Evolutionary conservation across 1,140 invertebrate species (phyloP), one percentile per base, ranked within the genome.

Genomic region (Phocides pigmalion): DNA sequence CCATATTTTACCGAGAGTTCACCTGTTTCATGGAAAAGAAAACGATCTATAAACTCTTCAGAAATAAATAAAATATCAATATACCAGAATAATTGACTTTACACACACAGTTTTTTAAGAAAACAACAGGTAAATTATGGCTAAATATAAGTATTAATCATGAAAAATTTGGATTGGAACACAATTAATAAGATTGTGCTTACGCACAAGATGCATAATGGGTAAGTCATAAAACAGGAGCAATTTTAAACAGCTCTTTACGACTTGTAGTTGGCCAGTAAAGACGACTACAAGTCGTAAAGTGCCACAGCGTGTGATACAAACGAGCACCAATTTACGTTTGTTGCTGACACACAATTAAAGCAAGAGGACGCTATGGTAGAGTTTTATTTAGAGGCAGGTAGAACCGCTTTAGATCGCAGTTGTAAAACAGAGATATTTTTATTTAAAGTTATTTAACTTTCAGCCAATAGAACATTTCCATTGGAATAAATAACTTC

Each of bases 351-450:
- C 35, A n/a, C 14, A 39, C 12, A 39, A 39, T 39, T 35, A 39
- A 39, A 22, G 22, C 35, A 14, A 3, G n/a, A 39, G 35, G 35
- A 39, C 14, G 35, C 14, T 39, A 14, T 39, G 35, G 9, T 39
- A n/a, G 35, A 14, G 11, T 39, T 39, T 39, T 39, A 39, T 39
- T 39, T 39, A 32, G 28, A 32, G 35, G 35, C n/a, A 39, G 12
- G 14, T 39, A 39, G 4, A 3, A n/a, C 35, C 12, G n/a, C 14
- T 39, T 39, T 39, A 39, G 35, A 12, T 39, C n/a, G 12, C 35
- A 14, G n/a, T 39, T 12, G 32, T 35, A 35, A 35, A 35, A 5
- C 32, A n/a, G 35, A 39, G 1, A 14, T 4, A 14, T 14, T n/a
- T 35, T n/a, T 4, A 9, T 12, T 28, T 8, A 28, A 6, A 12